Evolutionary conservation across 1,140 invertebrate genomes (phyloP), one percentile per base, ranked within the genome.

Genomic region (Drosophila ercepeae): DNA sequence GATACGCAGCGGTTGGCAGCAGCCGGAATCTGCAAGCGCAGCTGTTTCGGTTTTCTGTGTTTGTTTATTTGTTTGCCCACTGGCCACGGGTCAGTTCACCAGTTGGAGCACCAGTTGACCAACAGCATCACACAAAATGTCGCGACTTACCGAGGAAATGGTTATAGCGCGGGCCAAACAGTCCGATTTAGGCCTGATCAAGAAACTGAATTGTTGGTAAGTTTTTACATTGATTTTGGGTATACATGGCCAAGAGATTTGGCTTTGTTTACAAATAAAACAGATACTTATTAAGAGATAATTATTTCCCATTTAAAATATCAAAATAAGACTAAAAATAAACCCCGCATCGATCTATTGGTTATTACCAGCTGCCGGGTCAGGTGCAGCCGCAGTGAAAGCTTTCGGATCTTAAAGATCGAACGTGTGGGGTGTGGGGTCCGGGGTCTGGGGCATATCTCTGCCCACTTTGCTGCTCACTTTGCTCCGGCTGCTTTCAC

Each of bases 191-290:
- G 92, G 94, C 19, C 93, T 94, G 67, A 95, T 98, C 48, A 97
- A 95, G 92, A 97, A 97, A 91, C 93, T 98, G 21, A 98, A 98
- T 93, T 97, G 96, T 91, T 98, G 97, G 97, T 97, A 92, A 95
- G 95, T 34, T 32, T 32, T 3, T 32, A 32, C 36, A 16, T 39
- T 39, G 4, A 39, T 39, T 36, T 39, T 32, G 29, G 29, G 29
- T 11, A 9, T n/a, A 4, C 11, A 32, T 11, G 9, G 8, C 29
- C 29, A 11, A 7, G 7, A 5, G 25, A 27, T 27, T 7, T 27
- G 21, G n/a, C n/a, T 21, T 21, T 21, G 21, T 21, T 21, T 21
- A 21, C 21, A 21, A 21, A 21, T 1, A 52, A 23, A 23, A 23
- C 0, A 0, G 3, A 19, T 5, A 45, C 8, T 18, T 92, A 21